Evolutionary conservation across 2,113 vertebrate genomes (phyloP), one percentile per base, ranked within the genome.

Genomic region (Lophotis ruficrista): DNA sequence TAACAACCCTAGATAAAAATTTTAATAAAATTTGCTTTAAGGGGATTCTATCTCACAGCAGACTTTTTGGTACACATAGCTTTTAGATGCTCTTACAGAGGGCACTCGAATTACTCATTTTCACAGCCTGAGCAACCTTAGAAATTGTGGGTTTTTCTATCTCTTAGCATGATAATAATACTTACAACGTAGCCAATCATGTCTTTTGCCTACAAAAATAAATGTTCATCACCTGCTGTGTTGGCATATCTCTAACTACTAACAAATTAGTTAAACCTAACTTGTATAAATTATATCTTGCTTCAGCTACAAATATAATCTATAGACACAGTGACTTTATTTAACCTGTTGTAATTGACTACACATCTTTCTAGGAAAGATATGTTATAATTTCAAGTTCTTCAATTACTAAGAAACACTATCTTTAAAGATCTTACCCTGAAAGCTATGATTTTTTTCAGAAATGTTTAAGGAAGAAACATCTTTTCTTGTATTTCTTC

Each of bases 351-450:
- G 20, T 86, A 93, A 96, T 33, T 89, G 94, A 87, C 62, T 81
- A 58, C 48, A 38, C 12, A n/a, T 35, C 20, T 94, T 94, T 92
- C 60, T 37, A 80, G 48, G 51, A 95, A 94, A 94, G 50, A 93
- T 50, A 28, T 61, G 56, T 80, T 90, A 50, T n/a, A 66, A 90
- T 91, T 92, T 95, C 72, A 70, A 82, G 60, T 64, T 97, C 82
- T 94, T 93, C 60, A 93, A 51, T 87, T 94, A 68, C 66, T 37
- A 3, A 76, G 85, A 91, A 89, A n/a, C 1, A 61, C 64, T 90
- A 85, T 87, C 87, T 60, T 87, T 85, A 35, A 94, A 95, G 54
- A 94, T 96, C 65, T 96, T 84, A 73, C 35, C 18, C 64, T 87
- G 90, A 96, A 96, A 61, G 45, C 37, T 81, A 20, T 22, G 12